Evolutionary conservation across 2,113 vertebrate genomes (phyloP).

Genomic region (Ramphastos sulfuratus): DNA sequence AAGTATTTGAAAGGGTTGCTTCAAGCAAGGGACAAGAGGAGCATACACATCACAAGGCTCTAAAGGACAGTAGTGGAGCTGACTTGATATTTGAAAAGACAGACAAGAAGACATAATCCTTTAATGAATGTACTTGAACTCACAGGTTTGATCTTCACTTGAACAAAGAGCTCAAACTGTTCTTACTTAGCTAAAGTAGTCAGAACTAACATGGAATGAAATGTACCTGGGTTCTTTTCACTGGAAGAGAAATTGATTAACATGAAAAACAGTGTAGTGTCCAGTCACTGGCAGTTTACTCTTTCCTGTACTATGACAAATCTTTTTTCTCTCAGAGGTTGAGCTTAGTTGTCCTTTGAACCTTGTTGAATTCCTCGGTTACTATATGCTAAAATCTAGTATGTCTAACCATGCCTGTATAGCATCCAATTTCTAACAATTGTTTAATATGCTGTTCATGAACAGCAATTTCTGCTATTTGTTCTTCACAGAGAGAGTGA

Average conservation of each 20-base stretch:
- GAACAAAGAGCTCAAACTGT: neutral
- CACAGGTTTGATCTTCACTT: neutral
- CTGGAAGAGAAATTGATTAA: neutral
- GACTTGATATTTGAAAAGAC: neutral
- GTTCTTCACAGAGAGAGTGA: no score
- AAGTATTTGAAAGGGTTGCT: neutral
- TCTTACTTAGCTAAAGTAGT: neutral
- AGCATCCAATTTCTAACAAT: neutral
- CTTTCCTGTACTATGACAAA: neutral
- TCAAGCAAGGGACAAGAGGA: neutral
- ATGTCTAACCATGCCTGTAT: neutral
- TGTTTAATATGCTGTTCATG: neutral
- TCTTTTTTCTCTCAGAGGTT: conserved; percentile 15
- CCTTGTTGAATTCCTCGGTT: neutral
- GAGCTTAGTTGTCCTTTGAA: conserved; percentile 32
- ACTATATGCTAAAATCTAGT: neutral
- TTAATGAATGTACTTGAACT: neutral
- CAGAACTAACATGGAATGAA: neutral
- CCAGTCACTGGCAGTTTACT: neutral
- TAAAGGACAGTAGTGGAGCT: neutral
- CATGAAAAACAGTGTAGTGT: neutral
- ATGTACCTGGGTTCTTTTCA: neutral
- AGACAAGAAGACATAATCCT: neutral
- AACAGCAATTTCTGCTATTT: neutral
- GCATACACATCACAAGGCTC: neutral